Conservation (phyloP, 2,113 vertebrate genomes). For the Macrotus californicus region DNA sequence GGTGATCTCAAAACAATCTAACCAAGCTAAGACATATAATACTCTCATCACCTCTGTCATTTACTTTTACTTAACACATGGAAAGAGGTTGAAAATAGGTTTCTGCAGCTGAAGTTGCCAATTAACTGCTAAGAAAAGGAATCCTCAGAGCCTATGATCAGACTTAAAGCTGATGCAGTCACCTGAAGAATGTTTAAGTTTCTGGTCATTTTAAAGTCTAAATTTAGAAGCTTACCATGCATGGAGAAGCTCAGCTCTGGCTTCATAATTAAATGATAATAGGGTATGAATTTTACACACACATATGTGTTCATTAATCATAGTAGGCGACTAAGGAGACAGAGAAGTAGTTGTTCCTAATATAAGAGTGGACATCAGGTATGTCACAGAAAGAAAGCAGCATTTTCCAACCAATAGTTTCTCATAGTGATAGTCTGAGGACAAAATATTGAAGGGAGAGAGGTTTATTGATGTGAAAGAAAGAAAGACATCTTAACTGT, state of each 20-base stretch:
- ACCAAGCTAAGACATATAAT: neutral
- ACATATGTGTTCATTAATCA: neutral
- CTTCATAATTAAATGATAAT: neutral
- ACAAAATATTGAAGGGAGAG: neutral
- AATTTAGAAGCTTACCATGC: neutral
- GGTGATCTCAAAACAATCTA: neutral
- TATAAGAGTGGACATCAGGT: neutral
- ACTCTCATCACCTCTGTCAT: neutral
- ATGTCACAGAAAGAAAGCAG: neutral
- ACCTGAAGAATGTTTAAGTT: neutral
- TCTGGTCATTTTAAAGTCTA: neutral
- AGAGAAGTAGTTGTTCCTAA: neutral
- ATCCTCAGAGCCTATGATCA: neutral
- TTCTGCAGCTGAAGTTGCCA: neutral
- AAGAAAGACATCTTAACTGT: neutral
- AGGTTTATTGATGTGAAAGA: neutral
- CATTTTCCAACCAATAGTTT: neutral
- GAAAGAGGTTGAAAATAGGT: neutral
- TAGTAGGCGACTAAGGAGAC: neutral
- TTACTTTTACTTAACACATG: neutral
- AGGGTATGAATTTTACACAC: neutral
- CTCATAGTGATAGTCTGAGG: neutral
- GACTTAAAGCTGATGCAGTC: neutral
- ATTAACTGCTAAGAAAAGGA: neutral
- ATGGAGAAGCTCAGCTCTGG: neutral